Conservation (phyloP, 2,113 vertebrate genomes). For the Polypterus senegalus region DNA sequence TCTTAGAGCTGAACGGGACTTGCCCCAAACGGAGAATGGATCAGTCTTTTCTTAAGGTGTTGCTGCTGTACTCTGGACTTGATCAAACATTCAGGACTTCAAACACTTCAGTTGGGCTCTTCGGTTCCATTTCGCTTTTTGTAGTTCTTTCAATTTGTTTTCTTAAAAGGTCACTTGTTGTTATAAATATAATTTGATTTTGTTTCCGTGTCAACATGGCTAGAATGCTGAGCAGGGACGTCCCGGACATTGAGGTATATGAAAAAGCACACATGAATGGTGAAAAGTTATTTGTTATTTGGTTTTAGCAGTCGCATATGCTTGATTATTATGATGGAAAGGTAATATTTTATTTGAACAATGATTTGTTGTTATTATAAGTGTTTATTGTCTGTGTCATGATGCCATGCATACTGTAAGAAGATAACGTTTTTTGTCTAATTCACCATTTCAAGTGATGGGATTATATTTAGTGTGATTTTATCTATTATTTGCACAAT, state of each 20-base stretch:
- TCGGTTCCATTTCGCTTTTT: conserved; percentile 3
- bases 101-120: conserved; percentile 12
- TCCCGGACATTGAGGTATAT: conserved; percentile 68
- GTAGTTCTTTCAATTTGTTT: conserved; percentile 2
- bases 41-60: conserved; percentile 5
- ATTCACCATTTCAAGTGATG: too few species aligned
- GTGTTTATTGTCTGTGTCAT: too few species aligned
- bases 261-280: background rate
- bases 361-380: too few species aligned
- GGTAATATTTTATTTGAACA: too few species aligned
- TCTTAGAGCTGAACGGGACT: background rate
- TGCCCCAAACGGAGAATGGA: conserved; percentile 3
- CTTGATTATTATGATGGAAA: too few species aligned
- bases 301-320: too few species aligned
- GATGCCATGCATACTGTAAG: too few species aligned
- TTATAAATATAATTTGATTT: background rate
- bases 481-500: too few species aligned
- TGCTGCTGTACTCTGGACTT: conserved; percentile 6
- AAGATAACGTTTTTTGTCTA: too few species aligned
- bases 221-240: conserved; percentile 55
- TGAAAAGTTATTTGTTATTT: too few species aligned
- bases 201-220: conserved; percentile 36
- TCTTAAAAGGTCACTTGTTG: conserved; percentile 8
- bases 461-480: too few species aligned
- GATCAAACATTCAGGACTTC: conserved; percentile 8